phyloP scores from a whole-genome alignment of 2,797 vertebrate genomes.

The Anguilla anguilla region DNA sequence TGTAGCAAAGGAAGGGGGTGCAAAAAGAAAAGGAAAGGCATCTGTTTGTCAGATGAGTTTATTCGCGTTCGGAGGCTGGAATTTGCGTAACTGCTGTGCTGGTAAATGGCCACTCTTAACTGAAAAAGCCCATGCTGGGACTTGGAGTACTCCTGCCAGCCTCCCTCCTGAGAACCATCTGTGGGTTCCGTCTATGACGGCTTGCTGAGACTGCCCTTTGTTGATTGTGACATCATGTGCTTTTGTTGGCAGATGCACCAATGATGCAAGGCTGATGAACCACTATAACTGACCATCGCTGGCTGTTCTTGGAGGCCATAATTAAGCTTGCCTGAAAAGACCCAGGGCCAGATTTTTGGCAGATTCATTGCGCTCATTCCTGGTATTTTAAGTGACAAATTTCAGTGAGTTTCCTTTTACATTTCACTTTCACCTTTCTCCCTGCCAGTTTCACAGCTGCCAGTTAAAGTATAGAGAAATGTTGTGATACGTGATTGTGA shows the following conservation, averaged over 20 bases:
- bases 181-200: neutral
- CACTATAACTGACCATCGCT: neutral
- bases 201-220: neutral
- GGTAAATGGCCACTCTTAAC: slow-evolving; percentile 13
- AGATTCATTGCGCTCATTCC: neutral
- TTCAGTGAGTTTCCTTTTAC: neutral
- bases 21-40: neutral
- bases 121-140: slow-evolving; percentile 15
- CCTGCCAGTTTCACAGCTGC: neutral
- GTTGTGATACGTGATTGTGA: neutral
- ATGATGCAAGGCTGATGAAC: neutral
- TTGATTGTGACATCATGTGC: neutral
- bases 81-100: neutral
- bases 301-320: neutral
- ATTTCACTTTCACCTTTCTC: neutral
- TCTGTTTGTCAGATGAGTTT: slow-evolving; percentile 23
- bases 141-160: neutral
- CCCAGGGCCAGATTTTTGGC: neutral
- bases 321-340: neutral
- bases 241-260: neutral
- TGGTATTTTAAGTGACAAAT: neutral
- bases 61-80: neutral
- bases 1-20: neutral
- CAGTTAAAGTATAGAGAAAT: neutral
- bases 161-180: slow-evolving; percentile 7